Conservation (phyloP, 1,140 invertebrate genomes). For the Apis dorsata region DNA sequence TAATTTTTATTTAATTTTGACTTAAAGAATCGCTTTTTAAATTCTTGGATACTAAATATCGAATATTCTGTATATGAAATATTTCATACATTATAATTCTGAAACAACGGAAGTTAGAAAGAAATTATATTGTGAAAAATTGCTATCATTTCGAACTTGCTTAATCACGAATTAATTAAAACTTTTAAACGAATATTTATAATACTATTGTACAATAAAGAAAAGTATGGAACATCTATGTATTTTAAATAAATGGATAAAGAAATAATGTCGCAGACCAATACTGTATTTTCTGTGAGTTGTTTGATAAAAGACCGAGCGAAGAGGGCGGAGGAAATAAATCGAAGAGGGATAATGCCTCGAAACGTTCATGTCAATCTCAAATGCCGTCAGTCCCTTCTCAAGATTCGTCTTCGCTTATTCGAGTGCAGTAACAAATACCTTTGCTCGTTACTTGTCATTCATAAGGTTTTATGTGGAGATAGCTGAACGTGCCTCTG, state of each 20-base stretch:
- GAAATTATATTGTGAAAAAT: no score
- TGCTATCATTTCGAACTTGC: no score
- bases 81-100: no score
- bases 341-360: slow-evolving; percentile 18
- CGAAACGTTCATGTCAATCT: slow-evolving; percentile 34
- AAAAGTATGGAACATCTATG: not conserved
- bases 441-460: slow-evolving; percentile 47
- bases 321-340: not conserved
- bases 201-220: not conserved
- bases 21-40: no score
- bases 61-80: no score
- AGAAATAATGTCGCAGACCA: not conserved
- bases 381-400: slow-evolving; percentile 34
- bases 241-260: not conserved
- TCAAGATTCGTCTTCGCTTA: slow-evolving; percentile 25
- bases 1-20: no score
- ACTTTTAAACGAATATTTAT: not conserved
- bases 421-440: slow-evolving; percentile 36
- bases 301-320: slow-evolving; percentile 2
- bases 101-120: no score
- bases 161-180: not conserved
- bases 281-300: not conserved
- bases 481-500: slow-evolving; percentile 31
- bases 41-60: no score
- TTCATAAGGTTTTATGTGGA: slow-evolving; percentile 43